Conservation (phyloP, 2,113 vertebrate species). For the Pica pica region DNA sequence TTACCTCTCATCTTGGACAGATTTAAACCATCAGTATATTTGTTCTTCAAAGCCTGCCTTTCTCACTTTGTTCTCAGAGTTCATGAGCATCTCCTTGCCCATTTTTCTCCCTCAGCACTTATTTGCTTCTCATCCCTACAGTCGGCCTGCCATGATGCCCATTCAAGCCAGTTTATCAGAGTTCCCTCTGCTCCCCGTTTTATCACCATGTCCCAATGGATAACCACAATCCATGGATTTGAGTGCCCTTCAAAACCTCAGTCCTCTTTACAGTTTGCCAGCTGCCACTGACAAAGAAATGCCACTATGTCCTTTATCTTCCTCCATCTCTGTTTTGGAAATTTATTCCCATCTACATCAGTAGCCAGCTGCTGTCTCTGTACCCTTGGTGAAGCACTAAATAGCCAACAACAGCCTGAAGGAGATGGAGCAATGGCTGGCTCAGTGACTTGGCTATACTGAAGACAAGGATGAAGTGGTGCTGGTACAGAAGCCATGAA, state of each 20-base stretch:
- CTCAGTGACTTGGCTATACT: background rate
- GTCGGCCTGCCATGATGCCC: rapidly evolving
- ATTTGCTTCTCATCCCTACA: background rate
- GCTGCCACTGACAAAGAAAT: background rate
- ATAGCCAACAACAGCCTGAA: background rate
- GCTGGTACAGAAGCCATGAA: background rate
- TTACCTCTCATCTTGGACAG: background rate
- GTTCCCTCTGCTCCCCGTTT: background rate
- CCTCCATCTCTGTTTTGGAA: background rate
- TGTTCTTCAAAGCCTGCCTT: background rate
- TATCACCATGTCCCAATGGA: background rate
- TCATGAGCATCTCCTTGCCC: background rate
- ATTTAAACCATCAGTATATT: background rate
- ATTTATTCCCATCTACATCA: background rate
- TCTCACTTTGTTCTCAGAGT: background rate
- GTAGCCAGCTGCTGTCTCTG: background rate
- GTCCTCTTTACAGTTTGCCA: background rate
- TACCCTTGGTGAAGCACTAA: background rate
- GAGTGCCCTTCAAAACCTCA: background rate
- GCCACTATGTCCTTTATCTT: background rate
- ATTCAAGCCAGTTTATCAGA: background rate
- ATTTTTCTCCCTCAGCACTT: background rate
- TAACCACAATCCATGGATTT: background rate
- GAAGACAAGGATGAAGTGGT: background rate
- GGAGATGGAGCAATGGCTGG: background rate